Percentiles rank a stretch among this genome's conserved stretches.
Evolutionary conservation across 2,113 vertebrate genomes (phyloP).

Genomic region (Phrynosoma blainvillii): DNA sequence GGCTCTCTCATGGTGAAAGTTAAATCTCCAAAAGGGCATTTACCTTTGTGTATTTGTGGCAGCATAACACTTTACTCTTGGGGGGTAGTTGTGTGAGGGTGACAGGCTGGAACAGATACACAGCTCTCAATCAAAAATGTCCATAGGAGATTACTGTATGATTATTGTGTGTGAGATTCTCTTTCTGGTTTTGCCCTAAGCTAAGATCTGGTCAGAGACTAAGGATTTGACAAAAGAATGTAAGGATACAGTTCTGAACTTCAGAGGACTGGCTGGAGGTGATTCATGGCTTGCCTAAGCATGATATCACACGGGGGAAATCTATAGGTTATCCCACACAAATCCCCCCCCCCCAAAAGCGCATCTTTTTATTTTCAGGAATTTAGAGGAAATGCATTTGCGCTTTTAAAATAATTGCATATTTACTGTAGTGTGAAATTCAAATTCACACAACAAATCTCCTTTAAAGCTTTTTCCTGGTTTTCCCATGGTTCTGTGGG

Average conservation of each 20-base stretch:
- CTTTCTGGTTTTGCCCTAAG: background rate
- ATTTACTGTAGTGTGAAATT: no score
- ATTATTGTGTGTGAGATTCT: background rate
- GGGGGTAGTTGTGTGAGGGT: no score
- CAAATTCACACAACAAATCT: no score
- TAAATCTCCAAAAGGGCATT: background rate
- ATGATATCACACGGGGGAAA: no score
- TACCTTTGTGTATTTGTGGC: background rate
- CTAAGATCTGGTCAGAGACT: background rate
- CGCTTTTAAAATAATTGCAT: no score
- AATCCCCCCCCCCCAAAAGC: no score
- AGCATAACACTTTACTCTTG: background rate
- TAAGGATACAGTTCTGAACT: background rate
- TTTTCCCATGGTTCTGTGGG: no score
- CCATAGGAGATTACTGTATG: background rate
- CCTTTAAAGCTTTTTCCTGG: no score
- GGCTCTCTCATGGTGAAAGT: background rate
- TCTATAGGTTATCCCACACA: no score
- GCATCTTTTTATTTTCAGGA: no score
- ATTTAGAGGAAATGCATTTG: no score
- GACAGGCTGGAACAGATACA: background rate
- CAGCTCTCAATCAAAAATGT: background rate
- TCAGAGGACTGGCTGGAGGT: background rate
- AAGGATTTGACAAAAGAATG: background rate
- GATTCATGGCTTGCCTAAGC: no score